Conservation (phyloP, 2,888 invertebrate species). For the Lochmaea crataegi region DNA sequence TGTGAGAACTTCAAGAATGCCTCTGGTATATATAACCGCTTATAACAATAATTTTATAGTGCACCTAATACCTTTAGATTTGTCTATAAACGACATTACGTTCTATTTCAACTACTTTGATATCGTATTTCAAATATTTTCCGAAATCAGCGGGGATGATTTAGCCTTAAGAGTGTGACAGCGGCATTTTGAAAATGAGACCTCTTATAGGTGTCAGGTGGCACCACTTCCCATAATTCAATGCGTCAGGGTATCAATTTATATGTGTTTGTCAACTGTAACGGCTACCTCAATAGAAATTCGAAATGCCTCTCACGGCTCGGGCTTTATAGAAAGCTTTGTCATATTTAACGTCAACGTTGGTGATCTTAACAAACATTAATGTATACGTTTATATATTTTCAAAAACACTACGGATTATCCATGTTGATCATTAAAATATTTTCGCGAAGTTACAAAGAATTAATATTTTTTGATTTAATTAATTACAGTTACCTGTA, state of each 20-base stretch:
- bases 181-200: conserved; percentile 10
- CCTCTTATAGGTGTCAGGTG: conserved; percentile 9
- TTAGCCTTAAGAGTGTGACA: neutral
- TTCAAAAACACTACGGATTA: neutral
- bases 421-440: neutral
- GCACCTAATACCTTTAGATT: neutral
- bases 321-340: conserved; percentile 1
- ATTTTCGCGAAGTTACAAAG: no score
- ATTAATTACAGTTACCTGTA: no score
- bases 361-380: neutral
- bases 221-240: conserved; percentile 7
- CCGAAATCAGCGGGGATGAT: conserved; percentile 1
- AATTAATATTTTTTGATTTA: no score
- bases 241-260: conserved; percentile 7
- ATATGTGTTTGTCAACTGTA: conserved; percentile 5
- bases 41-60: no score
- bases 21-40: neutral
- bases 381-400: neutral
- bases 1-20: neutral
- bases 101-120: neutral
- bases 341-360: conserved; percentile 1
- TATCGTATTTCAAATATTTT: conserved; percentile 14
- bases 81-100: neutral
- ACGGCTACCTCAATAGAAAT: conserved; percentile 5
- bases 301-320: conserved; percentile 10